Base-by-base conservation (phyloP, 2,888 invertebrate genomes). In the Ormyrus thymus region DNA sequence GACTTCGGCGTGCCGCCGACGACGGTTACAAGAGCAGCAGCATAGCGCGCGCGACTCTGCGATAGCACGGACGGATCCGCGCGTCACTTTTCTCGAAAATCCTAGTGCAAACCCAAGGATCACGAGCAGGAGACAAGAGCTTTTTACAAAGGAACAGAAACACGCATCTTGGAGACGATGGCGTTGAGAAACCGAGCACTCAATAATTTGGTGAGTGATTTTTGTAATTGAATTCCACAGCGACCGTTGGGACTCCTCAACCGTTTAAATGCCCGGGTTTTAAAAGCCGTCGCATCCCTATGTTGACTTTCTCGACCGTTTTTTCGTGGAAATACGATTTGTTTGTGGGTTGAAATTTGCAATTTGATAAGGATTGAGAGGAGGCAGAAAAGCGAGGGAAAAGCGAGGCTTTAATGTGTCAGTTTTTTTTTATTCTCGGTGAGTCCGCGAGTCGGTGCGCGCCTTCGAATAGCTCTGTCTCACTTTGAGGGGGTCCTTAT, bases 171-270 rank as follows among this genome's bases (percentile, higher is more conserved):
- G 29, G 29, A 29, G 15, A 15, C 81, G 62, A 89, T 89, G 89
- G 89, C 89, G 78, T 83, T 84, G 78, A 87, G 86, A 85, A 87
- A 83, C 84, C 87, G 87, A 78, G 83, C 82, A 29, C 29, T 29
- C 5, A 83, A 84, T 70, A 79, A 84, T 69, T 79, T 85, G 85
- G 89, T 89, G 71, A 88, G 88, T 81, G 8, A 6, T 61, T 68
- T 58, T 53, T 9, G n/a, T 51, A 13, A 9, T 62, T 62, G 13
- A 11, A 58, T 11, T 51, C 58, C 51, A 66, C 46, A 56, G 62
- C 64, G 79, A 79, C 80, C 82, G 80, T 81, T 81, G 70, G 78
- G 61, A 82, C 77, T 82, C 80, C 8, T n/a, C 6, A 79, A 81
- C 80, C 84, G 83, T 88, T 87, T 88, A 88, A 87, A 88, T 88